Evolutionary conservation across 2,797 vertebrate species (phyloP), one percentile per base, ranked within the genome.

Genomic region (Botia kubotai): DNA sequence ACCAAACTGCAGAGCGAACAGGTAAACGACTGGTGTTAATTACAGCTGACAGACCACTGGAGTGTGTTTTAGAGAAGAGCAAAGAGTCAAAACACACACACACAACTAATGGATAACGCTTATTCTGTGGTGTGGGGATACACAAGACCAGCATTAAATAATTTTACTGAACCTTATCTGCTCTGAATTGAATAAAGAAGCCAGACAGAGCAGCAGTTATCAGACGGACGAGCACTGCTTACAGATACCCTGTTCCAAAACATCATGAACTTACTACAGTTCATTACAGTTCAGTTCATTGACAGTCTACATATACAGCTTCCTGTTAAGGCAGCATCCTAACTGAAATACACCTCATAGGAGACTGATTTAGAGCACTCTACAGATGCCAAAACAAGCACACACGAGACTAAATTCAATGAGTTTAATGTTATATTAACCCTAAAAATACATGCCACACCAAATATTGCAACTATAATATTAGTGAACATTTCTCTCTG

Each of bases 11-110:
- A 75, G 73, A 87, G 82, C 73, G 66, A 72, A 85, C 82, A 87
- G 85, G 83, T 86, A 85, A 84, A 85, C 71, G 75, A 19, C 81
- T 83, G 86, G 80, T 83, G 88, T 85, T 91, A 93, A 93, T 92
- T 91, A 89, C 87, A 84, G 88, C 87, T 85, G 90, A 90, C 89
- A 85, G 88, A 78, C 69, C 63, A 79, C 70, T 79, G 84, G 78
- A 84, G 72, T 81, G 84, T 82, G 58, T 73, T 81, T 82, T 65
- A 52, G 52, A 39, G 67, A 80, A 75, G 75, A 75, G 58, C 58
- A 67, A 65, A 52, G 82, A 81, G 85, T 87, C 81, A 69, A 13
- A 66, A 55, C 75, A 63, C 66, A 46, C 86, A 87, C 89, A 87
- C 77, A 77, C 46, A 67, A 71, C 19, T 11, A 21, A 16, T 78